Evolutionary conservation across 35 echinoderm and acorn worm genomes (phyloP).

Genomic region (Ophioderma brevispina): DNA sequence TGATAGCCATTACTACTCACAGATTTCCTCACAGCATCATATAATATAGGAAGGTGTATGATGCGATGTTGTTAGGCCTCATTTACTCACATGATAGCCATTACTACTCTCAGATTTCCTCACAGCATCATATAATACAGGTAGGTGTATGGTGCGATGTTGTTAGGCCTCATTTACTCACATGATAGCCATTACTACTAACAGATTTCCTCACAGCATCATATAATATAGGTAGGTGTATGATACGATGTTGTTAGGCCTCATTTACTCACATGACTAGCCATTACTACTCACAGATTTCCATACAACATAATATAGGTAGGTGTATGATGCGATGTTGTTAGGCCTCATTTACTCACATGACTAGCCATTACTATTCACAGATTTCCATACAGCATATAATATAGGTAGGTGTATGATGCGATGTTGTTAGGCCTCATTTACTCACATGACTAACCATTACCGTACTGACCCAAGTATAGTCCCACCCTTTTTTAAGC

Average conservation of each 20-base stretch:
- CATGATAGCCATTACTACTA: no score
- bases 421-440: slow-evolving; percentile 22
- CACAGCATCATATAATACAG: slow-evolving; percentile 82
- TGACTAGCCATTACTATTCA: slow-evolving; percentile 70
- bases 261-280: neutral
- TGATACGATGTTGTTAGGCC: no score
- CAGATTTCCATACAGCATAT: slow-evolving; percentile 92
- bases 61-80: slow-evolving; percentile 17
- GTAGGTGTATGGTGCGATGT: no score
- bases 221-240: no score
- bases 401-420: slow-evolving; percentile 75
- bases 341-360: slow-evolving; percentile 89
- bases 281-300: neutral
- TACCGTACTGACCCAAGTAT: slow-evolving; percentile 80
- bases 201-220: no score
- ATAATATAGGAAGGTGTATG: slow-evolving; percentile 79
- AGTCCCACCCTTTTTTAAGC: no score
- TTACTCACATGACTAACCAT: slow-evolving; percentile 77
- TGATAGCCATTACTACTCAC: slow-evolving; percentile 72
- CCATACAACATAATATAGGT: neutral
- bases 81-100: slow-evolving; percentile 79
- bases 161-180: no score
- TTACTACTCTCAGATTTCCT: slow-evolving; percentile 83
- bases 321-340: slow-evolving; percentile 32
- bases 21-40: slow-evolving; percentile 92